phyloP scores from a whole-genome alignment of 2,888 invertebrate genomes.

The Trachelus iudaicus region DNA sequence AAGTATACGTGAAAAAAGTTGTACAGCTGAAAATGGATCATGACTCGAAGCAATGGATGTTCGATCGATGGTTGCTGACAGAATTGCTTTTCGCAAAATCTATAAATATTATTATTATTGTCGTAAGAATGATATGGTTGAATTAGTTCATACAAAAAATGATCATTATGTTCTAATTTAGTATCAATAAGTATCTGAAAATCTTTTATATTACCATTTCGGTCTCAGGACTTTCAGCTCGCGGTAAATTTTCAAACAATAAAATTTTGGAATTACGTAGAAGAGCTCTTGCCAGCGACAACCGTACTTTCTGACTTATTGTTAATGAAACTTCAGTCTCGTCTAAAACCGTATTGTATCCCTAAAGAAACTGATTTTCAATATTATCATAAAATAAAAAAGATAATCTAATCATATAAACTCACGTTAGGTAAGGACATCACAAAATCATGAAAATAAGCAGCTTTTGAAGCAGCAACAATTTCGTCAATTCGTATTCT shows the following conservation, averaged over 20 bases:
- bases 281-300: conserved; percentile 29
- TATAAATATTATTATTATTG: neutral
- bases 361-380: conserved; percentile 9
- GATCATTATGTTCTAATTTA: neutral
- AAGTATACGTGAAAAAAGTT: conserved; percentile 17
- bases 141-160: no score
- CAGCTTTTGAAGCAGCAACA: conserved; percentile 59
- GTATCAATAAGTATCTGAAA: neutral
- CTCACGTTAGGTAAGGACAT: conserved; percentile 59
- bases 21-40: conserved; percentile 20
- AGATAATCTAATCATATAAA: neutral
- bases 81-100: conserved; percentile 16
- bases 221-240: conserved; percentile 24
- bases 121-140: no score
- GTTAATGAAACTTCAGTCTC: conserved; percentile 18
- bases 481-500: conserved; percentile 63
- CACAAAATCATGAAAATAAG: conserved; percentile 67
- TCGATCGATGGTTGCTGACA: conserved; percentile 9
- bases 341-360: conserved; percentile 22
- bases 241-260: conserved; percentile 23
- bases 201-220: conserved; percentile 15
- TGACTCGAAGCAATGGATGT: conserved; percentile 22
- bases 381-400: neutral
- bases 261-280: conserved; percentile 25
- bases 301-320: conserved; percentile 24